Evolutionary conservation across 2,113 vertebrate species (phyloP), one percentile per base, ranked within the genome.

Genomic region (Oryzias celebensis): DNA sequence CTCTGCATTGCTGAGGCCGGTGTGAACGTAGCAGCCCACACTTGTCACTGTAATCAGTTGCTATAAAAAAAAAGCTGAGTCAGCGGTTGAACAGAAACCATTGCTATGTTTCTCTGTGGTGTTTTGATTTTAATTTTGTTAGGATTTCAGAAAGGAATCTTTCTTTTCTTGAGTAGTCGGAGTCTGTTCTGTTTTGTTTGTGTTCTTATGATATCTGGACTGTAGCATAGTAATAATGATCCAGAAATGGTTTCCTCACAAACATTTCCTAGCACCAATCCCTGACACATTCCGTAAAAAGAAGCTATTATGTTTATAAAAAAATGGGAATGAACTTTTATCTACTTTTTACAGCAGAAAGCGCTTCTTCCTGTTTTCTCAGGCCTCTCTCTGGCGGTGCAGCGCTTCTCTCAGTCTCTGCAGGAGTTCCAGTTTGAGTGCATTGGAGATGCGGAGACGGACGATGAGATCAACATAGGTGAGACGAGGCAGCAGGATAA

Each of bases 341-440:
- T 2, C 0, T 45, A 24, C 18, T 66, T 64, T 44, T 45, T 52
- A 22, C 68, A 23, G 61, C 43, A 16, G 5, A 62, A 18, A 28
- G 0, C 64, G 41, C n/a, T 36, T 22, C 16, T 57, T 14, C 58
- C 4, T 78, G 10, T 56, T 53, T 83, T 45, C 54, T 57, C 86
- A 98, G 96, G 94, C 92, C 90, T 98, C 55, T 98, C 97, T 71
- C 93, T 95, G 65, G 96, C 97, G 55, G 95, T 98, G 17, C 95
- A 96, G 87, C 95, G 95, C 63, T 98, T 98, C 90, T 98, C 95
- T 16, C 95, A 98, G 77, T 98, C 96, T 14, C 88, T 98, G 4
- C 95, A 97, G 85, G 96, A 97, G 83, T 98, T 98, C 86, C 96
- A 98, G 68, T 97, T 98, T 87, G 96, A 98, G 71, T 98, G 96